Evolutionary conservation across 1,140 invertebrate genomes (phyloP).

Genomic region (Trichonephila clavata): DNA sequence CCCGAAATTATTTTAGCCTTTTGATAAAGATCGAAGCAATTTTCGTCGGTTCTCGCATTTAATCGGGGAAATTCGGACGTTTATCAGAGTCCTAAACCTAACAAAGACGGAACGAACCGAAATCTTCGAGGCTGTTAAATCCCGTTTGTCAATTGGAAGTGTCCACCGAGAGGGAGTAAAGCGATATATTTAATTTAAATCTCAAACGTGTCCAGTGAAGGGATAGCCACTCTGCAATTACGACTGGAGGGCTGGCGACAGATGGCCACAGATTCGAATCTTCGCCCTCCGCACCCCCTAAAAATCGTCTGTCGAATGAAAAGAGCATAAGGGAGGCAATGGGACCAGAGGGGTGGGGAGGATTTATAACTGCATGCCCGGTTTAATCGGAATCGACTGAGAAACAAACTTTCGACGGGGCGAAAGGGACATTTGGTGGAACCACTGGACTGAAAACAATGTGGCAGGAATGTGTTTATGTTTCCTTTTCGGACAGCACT

Average conservation of each 20-base stretch:
- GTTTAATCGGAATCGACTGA: slow-evolving; percentile 21
- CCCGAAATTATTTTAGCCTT: slow-evolving; percentile 32
- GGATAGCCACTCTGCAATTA: background rate
- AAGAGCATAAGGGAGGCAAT: background rate
- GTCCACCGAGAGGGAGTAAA: background rate
- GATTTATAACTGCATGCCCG: slow-evolving; percentile 8
- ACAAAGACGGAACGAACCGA: background rate
- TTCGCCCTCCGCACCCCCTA: background rate
- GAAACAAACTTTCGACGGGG: background rate
- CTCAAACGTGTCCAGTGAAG: slow-evolving; percentile 7
- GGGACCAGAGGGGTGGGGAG: background rate
- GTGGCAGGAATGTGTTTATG: slow-evolving; percentile 2
- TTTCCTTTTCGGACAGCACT: background rate
- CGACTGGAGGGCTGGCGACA: slow-evolving; percentile 1
- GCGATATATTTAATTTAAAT: slow-evolving; percentile 57
- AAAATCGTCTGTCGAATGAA: slow-evolving; percentile 18
- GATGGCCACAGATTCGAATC: slow-evolving; percentile 30
- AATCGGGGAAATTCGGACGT: slow-evolving; percentile 25
- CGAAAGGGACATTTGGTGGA: background rate
- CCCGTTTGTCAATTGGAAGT: slow-evolving; percentile 54
- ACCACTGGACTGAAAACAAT: background rate
- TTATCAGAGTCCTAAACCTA: background rate
- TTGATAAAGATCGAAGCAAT: slow-evolving; percentile 51
- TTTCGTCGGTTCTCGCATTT: slow-evolving; percentile 39
- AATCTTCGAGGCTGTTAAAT: background rate